Conservation (phyloP, 2,888 invertebrate species). For the Apotomis turbidana region DNA sequence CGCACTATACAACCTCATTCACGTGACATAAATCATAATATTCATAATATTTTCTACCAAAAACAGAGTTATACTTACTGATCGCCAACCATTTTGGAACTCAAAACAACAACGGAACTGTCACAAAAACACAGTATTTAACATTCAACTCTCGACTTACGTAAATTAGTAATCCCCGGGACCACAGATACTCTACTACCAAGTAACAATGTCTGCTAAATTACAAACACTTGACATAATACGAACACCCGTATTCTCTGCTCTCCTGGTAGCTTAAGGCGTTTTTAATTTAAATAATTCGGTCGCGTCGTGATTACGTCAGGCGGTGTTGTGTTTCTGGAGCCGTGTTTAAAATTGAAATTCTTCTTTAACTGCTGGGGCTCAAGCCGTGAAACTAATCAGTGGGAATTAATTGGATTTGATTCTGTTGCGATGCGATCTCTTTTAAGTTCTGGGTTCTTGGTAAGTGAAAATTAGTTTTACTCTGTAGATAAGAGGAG, state of each 20-base stretch:
- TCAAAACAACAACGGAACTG: background rate
- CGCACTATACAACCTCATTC: no score
- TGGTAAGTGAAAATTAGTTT: background rate
- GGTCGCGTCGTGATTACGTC: slow-evolving; percentile 26
- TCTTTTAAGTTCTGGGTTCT: slow-evolving; percentile 14
- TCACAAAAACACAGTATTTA: background rate
- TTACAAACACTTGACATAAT: slow-evolving; percentile 25
- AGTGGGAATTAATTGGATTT: slow-evolving; percentile 26
- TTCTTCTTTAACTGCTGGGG: slow-evolving; percentile 30
- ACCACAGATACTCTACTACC: slow-evolving; percentile 6
- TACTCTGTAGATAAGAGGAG: no score
- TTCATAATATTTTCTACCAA: no score
- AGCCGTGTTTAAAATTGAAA: slow-evolving; percentile 39
- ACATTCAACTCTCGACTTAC: background rate
- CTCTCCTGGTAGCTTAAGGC: slow-evolving; percentile 28
- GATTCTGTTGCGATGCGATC: slow-evolving; percentile 15
- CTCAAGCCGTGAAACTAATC: slow-evolving; percentile 25
- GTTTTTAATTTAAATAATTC: slow-evolving; percentile 39
- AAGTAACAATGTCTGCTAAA: slow-evolving; percentile 19
- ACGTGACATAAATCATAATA: no score
- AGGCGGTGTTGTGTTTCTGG: slow-evolving; percentile 35
- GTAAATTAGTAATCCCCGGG: slow-evolving; percentile 1
- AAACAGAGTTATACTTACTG: no score
- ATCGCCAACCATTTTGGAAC: no score
- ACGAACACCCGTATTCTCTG: background rate